phyloP scores from a whole-genome alignment of 2,797 vertebrate genomes.

The Falco berigora region DNA sequence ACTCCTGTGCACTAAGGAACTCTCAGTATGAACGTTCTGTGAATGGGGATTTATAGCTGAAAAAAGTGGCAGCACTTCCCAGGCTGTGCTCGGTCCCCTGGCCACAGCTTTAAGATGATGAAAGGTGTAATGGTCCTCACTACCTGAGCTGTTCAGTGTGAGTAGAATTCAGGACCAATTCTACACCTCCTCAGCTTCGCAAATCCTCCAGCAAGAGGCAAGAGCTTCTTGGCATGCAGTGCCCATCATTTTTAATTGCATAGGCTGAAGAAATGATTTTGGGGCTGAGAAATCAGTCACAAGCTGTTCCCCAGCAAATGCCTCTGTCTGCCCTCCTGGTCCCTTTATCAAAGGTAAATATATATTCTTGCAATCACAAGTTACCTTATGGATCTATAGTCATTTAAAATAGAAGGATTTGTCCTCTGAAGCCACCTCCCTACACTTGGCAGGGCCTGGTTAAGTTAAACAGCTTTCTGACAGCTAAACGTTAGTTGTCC shows the following conservation, averaged over 20 bases:
- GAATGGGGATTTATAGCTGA: background rate
- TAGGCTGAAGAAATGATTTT: background rate
- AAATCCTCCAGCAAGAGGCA: background rate
- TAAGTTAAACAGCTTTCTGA: background rate
- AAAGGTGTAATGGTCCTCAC: background rate
- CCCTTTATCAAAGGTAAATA: background rate
- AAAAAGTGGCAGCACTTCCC: background rate
- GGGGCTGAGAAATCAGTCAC: background rate
- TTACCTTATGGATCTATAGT: background rate
- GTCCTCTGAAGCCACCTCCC: background rate
- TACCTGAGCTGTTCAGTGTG: background rate
- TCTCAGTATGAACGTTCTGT: background rate
- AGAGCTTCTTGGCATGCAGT: background rate
- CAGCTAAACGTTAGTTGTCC: background rate
- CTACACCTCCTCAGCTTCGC: background rate
- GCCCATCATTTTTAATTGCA: background rate
- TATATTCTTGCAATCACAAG: no score
- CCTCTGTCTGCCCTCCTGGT: rapidly evolving
- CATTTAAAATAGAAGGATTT: background rate
- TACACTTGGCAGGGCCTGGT: rapidly evolving
- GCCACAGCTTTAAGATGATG: background rate
- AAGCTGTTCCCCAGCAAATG: background rate
- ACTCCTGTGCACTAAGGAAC: background rate
- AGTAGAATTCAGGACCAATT: background rate
- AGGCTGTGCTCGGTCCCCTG: background rate